Base-by-base conservation (phyloP, 2,797 vertebrate species). In the Microcaecilia unicolor region DNA sequence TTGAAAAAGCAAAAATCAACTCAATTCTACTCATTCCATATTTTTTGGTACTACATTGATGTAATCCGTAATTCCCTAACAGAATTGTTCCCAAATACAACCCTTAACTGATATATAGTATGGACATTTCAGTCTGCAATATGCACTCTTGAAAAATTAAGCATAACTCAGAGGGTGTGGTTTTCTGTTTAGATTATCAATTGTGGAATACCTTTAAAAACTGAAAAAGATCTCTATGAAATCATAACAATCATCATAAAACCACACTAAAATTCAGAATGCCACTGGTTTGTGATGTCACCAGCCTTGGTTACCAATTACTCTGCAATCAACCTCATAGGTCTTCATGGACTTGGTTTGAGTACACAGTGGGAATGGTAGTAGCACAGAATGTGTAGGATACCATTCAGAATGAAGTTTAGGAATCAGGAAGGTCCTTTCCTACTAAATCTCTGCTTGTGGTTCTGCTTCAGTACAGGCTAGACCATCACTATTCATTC, bases 231-330 rank as follows among this genome's bases (percentile, higher is more conserved):
- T 11, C 15, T 29, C 28, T 28, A 20, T n/a, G 16, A 43, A 36
- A 40, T 44, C 56, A 31, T 58, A 44, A 44, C 26, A 36, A 64
- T 70, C 28, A 25, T 64, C 60, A 66, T 24, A 25, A 17, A 40
- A 18, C 15, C 26, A 26, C 11, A 18, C 28, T 9, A 34, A 27
- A 31, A 29, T n/a, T n/a, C n/a, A 29, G 7, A 11, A 28, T 21
- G 37, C 44, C 46, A 41, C 25, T 40, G 42, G 6, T 31, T 46
- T 18, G 28, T 18, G 22, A 51, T 39, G 34, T 46, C 10, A 9
- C 21, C 17, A 21, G 22, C 22, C 10, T 29, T 14, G n/a, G 15
- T 17, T 25, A 12, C 20, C 30, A 34, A 22, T 17, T 17, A 9
- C 9, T 12, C 8, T 45, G 27, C 27, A 16, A 15, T 37, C 34